Conservation (phyloP, 2,888 invertebrate genomes). For the Leucoma salicis region DNA sequence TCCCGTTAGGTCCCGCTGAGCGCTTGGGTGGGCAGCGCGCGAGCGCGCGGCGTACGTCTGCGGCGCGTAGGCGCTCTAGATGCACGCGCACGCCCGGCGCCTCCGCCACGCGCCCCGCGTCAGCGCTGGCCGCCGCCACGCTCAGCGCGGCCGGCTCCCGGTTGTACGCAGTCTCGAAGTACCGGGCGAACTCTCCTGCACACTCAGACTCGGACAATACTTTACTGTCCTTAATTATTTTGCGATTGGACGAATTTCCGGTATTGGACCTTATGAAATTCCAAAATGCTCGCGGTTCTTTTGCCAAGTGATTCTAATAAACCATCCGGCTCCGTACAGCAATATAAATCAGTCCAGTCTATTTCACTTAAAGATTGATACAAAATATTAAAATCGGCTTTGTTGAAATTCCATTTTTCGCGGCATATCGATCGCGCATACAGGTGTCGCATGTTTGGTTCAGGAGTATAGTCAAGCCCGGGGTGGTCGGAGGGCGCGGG, state of each 20-base stretch:
- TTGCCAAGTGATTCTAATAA: no score
- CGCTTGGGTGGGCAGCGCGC: no score
- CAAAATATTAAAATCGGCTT: neutral
- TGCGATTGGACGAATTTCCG: neutral
- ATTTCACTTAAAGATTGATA: neutral
- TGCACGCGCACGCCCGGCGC: no score
- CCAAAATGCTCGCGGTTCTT: no score
- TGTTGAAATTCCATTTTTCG: slow-evolving; percentile 1
- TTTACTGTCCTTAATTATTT: neutral
- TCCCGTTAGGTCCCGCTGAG: neutral
- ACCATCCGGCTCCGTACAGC: no score
- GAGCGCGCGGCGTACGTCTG: neutral
- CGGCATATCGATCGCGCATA: neutral
- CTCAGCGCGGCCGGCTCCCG: neutral
- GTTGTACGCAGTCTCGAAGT: neutral
- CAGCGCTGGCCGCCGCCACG: neutral
- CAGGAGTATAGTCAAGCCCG: neutral
- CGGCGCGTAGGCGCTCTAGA: no score
- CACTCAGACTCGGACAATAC: neutral
- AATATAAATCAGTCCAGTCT: no score
- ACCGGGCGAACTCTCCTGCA: neutral
- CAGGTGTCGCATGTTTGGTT: no score
- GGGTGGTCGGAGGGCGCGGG: no score
- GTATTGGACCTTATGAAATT: neutral
- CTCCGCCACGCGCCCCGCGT: neutral